Base-by-base conservation (phyloP, 2,888 invertebrate species). In the Liodrosophila aerea region DNA sequence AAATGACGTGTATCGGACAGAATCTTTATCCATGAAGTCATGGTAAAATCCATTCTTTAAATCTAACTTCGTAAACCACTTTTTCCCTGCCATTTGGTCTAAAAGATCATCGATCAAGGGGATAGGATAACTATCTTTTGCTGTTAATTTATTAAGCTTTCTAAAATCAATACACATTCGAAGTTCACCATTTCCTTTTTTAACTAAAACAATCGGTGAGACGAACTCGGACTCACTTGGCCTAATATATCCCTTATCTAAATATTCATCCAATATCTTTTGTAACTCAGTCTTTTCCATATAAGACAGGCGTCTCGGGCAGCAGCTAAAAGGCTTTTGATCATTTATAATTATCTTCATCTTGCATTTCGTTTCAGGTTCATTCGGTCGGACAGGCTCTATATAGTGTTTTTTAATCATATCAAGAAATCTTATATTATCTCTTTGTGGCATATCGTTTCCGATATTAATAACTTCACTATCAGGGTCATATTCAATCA, bases 61-160 rank as follows among this genome's bases (percentile, higher is more conserved):
- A 22, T 41, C 47, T 5, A 56, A 12, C 12, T 56, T 56, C n/a
- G 46, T 7, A 22, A 56, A 46, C 1, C 30, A 11, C 8, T 36
- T 44, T 27, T 53, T 53, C 2, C 16, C 16, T 37, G 31, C 15
- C n/a, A 33, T n/a, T 16, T 12, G 33, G 13, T 46, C 47, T 7
- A 56, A 13, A 1, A 52, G 8, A 15, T 59, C 46, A 30, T 59
- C 47, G 30, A 52, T 59, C 27, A 51, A 22, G 4, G 59, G 47
- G 11, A 45, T 29, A 9, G 59, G 59, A 36, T 45, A 59, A 16
- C 51, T 59, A 12, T 59, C 46, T n/a, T 52, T 59, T 0, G 29
- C 9, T 12, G 34, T 52, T 3, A 7, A 22, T 27, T 45, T 44
- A 15, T 52, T 51, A n/a, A 36, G 13, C 12, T 27, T 36, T 7